Percentiles rank a stretch among this genome's conserved stretches.
These are phyloP conservation scores for Trichopoda pennipes DNA, from an alignment of 2,888 invertebrate species.

Conservation along the genomic window DNA sequence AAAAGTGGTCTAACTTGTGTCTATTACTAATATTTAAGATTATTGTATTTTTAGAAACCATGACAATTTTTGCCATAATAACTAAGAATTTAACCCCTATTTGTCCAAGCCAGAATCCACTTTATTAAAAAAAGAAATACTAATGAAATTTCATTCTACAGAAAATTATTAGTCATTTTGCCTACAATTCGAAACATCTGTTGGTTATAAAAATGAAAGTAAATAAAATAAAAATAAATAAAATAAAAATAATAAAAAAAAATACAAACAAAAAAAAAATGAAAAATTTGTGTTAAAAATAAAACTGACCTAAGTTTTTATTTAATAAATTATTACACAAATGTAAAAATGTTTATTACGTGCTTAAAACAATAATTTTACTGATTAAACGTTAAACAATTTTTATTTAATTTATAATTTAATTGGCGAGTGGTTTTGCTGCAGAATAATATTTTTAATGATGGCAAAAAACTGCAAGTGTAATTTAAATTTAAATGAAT, in stretches of 20 bases:
- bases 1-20: no score
- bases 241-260: conserved; percentile 14
- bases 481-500: neutral
- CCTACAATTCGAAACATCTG: neutral
- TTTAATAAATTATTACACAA: conserved; percentile 3
- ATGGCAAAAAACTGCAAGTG: neutral
- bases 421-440: no score
- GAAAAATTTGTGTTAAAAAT: conserved; percentile 27
- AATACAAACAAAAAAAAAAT: neutral
- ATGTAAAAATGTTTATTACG: conserved; percentile 7
- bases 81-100: neutral
- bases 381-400: neutral
- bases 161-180: conserved; percentile 23
- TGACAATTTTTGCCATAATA: no score
- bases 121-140: neutral
- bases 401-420: no score
- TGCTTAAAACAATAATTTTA: neutral
- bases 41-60: no score
- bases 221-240: conserved; percentile 39
- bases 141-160: neutral
- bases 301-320: conserved; percentile 63
- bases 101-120: neutral
- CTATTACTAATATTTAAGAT: no score
- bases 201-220: conserved; percentile 5
- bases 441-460: no score